A percentile compares a stretch with the other conserved stretches of the same genome.
phyloP scores from a whole-genome alignment of 2,888 invertebrate genomes.

The Clivina fossor region DNA sequence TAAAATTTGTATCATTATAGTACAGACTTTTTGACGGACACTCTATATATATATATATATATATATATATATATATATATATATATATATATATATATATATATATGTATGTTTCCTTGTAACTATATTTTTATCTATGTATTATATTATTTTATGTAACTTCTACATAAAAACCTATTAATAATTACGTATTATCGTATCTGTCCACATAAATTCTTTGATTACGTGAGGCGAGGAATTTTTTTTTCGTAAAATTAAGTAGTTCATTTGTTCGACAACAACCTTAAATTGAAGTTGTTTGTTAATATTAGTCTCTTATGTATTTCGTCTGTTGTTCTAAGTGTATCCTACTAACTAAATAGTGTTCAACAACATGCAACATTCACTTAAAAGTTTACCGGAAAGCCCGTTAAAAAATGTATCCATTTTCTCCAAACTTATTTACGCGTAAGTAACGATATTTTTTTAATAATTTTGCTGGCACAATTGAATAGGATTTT shows the following conservation, averaged over 20 bases:
- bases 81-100: too few relatives aligned
- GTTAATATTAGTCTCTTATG: too few relatives aligned
- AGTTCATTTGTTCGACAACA: too few relatives aligned
- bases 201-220: conserved; percentile 8
- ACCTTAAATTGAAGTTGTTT: too few relatives aligned
- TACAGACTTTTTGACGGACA: too few relatives aligned
- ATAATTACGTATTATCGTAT: conserved; percentile 18
- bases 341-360: not conserved
- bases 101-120: too few relatives aligned
- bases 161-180: too few relatives aligned
- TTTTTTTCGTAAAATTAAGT: conserved; percentile 12
- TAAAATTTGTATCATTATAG: too few relatives aligned
- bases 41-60: too few relatives aligned
- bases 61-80: too few relatives aligned
- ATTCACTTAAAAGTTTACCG: conserved; percentile 5
- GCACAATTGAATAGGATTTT: not conserved
- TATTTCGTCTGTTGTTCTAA: not conserved
- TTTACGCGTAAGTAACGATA: conserved; percentile 21
- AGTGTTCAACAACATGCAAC: conserved; percentile 12
- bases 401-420: conserved; percentile 18
- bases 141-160: too few relatives aligned
- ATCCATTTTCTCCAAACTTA: conserved; percentile 14
- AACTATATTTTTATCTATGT: too few relatives aligned
- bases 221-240: conserved; percentile 5
- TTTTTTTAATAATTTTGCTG: not conserved